Evolutionary conservation across 2,797 vertebrate genomes (phyloP), one percentile per base, ranked within the genome.

Genomic region (Parauchenoglanis ngamensis): DNA sequence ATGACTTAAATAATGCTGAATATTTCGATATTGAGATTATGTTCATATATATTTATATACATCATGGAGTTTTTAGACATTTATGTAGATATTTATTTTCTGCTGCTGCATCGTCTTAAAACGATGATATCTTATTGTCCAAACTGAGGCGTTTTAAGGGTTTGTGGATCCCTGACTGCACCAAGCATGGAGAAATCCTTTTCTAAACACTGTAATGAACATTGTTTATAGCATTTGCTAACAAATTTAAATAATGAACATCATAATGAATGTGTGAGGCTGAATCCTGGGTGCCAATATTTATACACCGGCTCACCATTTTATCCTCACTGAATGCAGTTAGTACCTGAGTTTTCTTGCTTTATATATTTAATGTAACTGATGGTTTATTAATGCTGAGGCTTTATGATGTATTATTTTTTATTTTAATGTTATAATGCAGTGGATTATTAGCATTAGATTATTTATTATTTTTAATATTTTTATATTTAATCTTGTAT

Each of bases 391-490:
- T 54, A 56, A 78, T 35, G 17, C 52, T 19, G n/a, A 31, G 28
- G 1, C 5, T 77, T 77, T 77, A 4, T 77, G 7, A 15, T 54
- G n/a, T 3, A 11, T 1, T 3, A 2, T 40, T 40, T 40, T 54
- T n/a, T 7, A 80, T 40, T 57, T 15, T 25, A 80, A 13, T 4
- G 56, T 23, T 59, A 40, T 61, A 80, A 61, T 7, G 12, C 57
- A 61, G 23, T 3, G 21, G 44, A 78, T 78, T 35, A 78, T 56
- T 56, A 56, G 35, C 13, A 3, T 61, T 25, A 3, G 56, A 80
- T 61, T 80, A 61, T 80, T 80, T 61, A 40, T 65, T 83, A 67
- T 83, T 83, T 67, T 28, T 17, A 83, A 49, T 28, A 67, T 83
- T 67, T 67, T 52, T 28, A 83, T 52, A 28, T 83, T 52, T 67